These are phyloP conservation scores for Salmo trutta DNA, from an alignment of 2,797 vertebrate species.

Conservation along the genomic window DNA sequence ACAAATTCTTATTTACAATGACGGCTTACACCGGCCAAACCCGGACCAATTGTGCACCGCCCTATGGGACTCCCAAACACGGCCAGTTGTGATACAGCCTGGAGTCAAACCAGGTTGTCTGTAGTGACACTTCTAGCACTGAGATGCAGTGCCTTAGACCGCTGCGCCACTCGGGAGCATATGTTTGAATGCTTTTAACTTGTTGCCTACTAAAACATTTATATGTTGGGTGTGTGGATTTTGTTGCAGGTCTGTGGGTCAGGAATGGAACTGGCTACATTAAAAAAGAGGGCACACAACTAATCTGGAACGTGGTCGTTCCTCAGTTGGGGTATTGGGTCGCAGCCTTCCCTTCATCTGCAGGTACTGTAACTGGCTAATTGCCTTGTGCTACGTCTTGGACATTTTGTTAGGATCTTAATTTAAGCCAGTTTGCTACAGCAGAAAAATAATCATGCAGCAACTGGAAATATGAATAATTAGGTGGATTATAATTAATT, in stretches of 20 bases:
- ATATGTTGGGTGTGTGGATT: neutral
- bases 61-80: too few relatives aligned
- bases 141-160: neutral
- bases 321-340: slow-evolving; percentile 94
- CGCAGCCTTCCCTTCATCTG: slow-evolving; percentile 86
- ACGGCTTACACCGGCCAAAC: too few relatives aligned
- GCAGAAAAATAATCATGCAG: too few relatives aligned
- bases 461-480: too few relatives aligned
- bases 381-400: neutral
- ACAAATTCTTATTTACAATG: too few relatives aligned
- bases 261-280: slow-evolving; percentile 92
- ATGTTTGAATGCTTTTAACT: neutral
- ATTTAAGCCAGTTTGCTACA: neutral
- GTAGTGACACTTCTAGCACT: too few relatives aligned
- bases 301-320: slow-evolving; percentile 89
- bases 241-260: slow-evolving; percentile 86
- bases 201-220: neutral
- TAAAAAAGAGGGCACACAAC: slow-evolving; percentile 86
- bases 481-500: too few relatives aligned
- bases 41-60: too few relatives aligned
- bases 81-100: too few relatives aligned
- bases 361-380: slow-evolving; percentile 59
- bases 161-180: too few relatives aligned
- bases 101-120: too few relatives aligned
- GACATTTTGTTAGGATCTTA: neutral